These are phyloP conservation scores for Chouioia cunea DNA, from an alignment of 2,888 invertebrate species.

Conservation along the genomic window DNA sequence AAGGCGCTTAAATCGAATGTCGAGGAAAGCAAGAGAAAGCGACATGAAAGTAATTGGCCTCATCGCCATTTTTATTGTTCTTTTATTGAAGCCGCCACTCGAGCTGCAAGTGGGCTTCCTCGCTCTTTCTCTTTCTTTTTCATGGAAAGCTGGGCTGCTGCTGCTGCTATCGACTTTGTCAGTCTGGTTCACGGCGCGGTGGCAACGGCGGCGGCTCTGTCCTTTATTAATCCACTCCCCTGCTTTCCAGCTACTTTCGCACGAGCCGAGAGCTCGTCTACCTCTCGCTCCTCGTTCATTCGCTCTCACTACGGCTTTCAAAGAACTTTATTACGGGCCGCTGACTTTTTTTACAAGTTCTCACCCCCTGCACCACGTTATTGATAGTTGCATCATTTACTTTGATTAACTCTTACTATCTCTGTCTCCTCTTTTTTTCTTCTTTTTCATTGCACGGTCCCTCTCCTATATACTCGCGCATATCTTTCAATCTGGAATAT, in stretches of 20 bases:
- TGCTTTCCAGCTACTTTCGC: slow-evolving; percentile 37
- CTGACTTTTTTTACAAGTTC: slow-evolving; percentile 28
- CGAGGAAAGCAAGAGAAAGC: slow-evolving; percentile 38
- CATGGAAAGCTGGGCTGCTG: neutral
- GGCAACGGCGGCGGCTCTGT: slow-evolving; percentile 11
- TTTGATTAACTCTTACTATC: slow-evolving; percentile 17
- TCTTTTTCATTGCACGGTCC: neutral
- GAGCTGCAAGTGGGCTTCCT: neutral
- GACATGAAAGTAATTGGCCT: slow-evolving; percentile 43
- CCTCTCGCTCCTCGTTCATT: neutral
- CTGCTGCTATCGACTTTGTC: slow-evolving; percentile 32
- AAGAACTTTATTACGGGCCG: slow-evolving; percentile 43
- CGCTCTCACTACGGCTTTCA: slow-evolving; percentile 17
- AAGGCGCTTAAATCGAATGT: slow-evolving; percentile 55
- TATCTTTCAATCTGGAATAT: no score
- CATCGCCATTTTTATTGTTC: slow-evolving; percentile 45
- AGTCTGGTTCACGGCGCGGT: slow-evolving; percentile 15
- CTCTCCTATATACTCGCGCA: neutral
- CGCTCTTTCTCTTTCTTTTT: slow-evolving; percentile 9
- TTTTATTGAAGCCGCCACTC: slow-evolving; percentile 29
- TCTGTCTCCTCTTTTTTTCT: slow-evolving; percentile 8
- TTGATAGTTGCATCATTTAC: slow-evolving; percentile 39
- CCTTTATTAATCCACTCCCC: slow-evolving; percentile 46
- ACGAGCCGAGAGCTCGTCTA: no score
- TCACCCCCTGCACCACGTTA: slow-evolving; percentile 16